Evolutionary conservation across 2,797 vertebrate genomes (phyloP), one percentile per base, ranked within the genome.

Genomic region (Aldrovandia affinis): DNA sequence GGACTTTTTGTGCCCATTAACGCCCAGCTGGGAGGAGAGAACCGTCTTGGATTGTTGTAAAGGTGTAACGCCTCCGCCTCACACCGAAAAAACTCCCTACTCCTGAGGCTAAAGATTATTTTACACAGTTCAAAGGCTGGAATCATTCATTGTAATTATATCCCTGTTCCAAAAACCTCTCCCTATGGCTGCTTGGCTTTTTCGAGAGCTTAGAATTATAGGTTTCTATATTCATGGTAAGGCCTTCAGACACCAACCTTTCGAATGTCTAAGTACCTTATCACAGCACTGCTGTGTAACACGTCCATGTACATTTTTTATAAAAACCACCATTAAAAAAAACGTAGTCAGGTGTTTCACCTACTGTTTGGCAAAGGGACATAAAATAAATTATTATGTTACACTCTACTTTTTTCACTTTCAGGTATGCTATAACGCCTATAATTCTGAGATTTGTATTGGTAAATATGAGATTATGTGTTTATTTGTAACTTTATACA

Each of bases 91-190:
- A 25, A 44, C 30, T 39, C 15, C 15, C 14, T 15, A 18, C 30
- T 36, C 65, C 65, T 39, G 39, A 39, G 33, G 65, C 65, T 25
- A 77, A 77, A 77, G 25, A 25, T 20, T 14, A 9, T 70, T 33
- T 68, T 18, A 30, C 63, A 14, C 10, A 33, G 63, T 68, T 70
- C 15, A 70, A 70, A 39, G 33, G 65, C 33, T 20, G 33, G 65
- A 70, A 70, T 70, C 33, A 70, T 36, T 39, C 30, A 70, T 39
- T 68, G 28, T 68, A 68, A 68, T 36, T 70, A 39, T 70, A 70
- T 70, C 33, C 65, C 33, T 70, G 65, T 70, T 70, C 14, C 33
- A 70, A 70, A 65, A 65, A 39, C 15, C 15, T 70, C 65, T 18
- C 65, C 30, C 33, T 22, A 18, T 65, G 33, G 33, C 28, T 65